Base-by-base conservation (phyloP, 2,888 invertebrate genomes). In the Acronicta aceris region DNA sequence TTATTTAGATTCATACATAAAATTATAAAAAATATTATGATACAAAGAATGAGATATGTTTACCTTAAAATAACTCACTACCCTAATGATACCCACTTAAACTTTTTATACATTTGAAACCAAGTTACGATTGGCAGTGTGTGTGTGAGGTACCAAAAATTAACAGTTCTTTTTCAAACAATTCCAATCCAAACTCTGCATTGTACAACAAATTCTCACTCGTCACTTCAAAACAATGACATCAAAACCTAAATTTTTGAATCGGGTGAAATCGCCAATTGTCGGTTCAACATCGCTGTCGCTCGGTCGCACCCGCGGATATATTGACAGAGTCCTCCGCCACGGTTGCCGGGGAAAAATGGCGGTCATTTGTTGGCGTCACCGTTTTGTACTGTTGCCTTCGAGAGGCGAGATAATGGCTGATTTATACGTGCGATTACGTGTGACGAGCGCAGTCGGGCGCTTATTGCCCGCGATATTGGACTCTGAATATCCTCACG, bases 261-360 rank as follows among this genome's bases (percentile, higher is more conserved):
- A 9, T 13, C 45, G 16, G 49, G 46, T 25, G 5, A 38, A 42
- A 41, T 25, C 47, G 12, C 50, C 21, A 54, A 9, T 50, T 52
- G n/a, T 5, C 45, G 13, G 49, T 48, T 47, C 59, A 63, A 55
- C 40, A 4, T 50, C 67, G 66, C 76, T 66, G 12, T 30, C 48
- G 62, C 68, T 74, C 50, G 25, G 16, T 77, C 81, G 49, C 65
- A 59, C 79, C 69, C 65, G 65, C 83, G 85, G 88, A 88, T 92
- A 92, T 93, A 94, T 93, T 94, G 94, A 94, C 94, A 94, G 93
- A 93, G 92, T 92, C 92, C 92, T 93, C 88, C 86, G 88, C 85
- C 86, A 88, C 91, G 90, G 93, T 87, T 90, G 91, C 88, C 83
- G 87, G 83, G 88, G 94, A 94, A 91, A 93, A 94, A 94, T 94